Evolutionary conservation across 2,797 vertebrate genomes (phyloP), one percentile per base, ranked within the genome.

Genomic region (Bradypodion ventrale): DNA sequence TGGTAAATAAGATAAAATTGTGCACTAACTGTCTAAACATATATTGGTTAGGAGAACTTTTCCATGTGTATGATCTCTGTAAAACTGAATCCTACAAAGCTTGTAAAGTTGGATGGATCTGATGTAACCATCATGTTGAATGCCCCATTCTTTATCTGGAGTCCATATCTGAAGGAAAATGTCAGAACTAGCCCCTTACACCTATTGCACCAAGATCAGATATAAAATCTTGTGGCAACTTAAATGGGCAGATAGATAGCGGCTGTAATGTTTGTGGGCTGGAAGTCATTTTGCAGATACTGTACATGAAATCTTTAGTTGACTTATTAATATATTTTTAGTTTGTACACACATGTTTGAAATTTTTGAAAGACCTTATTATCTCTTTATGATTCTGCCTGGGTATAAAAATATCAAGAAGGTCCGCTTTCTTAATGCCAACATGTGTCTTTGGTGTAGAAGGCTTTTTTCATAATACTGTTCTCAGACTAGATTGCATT

Each of bases 11-110:
- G 56, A 59, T 85, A 21, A 74, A 1, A 73, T 0, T 87, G 27
- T 87, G 78, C 59, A 3, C n/a, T 32, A 7, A 25, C 80, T 66
- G 12, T n/a, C 6, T 89, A 9, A 62, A 7, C 32, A 84, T 70
- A 37, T 84, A 60, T 66, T 89, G 82, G 5, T 62, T 76, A 40
- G 83, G 86, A 87, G 65, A 44, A 52, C 9, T 75, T 56, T 63
- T 72, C 16, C 56, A 5, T n/a, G 86, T 88, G 63, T 42, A 35
- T 79, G 73, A 2, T 44, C n/a, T 32, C 0, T 0, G 80, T 44
- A 79, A 79, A 75, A 25, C 74, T 83, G 40, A 86, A 13, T 15
- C 60, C 80, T 73, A 2, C 69, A 76, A 76, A 19, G 16, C 56
- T 60, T 19, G 35, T 80, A 65, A 60, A 29, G 80, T 79, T 62